Conservation (phyloP, 2,888 invertebrate species). For the Luperina testacea region DNA sequence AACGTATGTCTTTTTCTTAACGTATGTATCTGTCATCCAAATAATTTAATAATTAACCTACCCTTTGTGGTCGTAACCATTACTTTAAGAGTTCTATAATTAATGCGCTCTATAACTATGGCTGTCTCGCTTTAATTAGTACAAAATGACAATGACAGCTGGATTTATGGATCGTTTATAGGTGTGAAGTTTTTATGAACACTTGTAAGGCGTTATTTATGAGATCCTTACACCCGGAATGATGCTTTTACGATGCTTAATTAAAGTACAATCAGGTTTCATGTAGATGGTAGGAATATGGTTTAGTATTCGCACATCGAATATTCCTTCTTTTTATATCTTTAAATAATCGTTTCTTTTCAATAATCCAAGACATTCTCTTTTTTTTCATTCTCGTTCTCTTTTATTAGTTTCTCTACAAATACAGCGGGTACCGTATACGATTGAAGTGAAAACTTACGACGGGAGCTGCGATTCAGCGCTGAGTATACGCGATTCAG, state of each 20-base stretch:
- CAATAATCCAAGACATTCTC: neutral
- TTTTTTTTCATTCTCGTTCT: neutral
- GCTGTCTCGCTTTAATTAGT: slow-evolving; percentile 59
- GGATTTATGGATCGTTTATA: slow-evolving; percentile 56
- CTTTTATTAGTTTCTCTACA: neutral
- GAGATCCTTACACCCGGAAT: slow-evolving; percentile 43
- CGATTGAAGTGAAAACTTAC: neutral
- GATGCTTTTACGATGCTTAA: slow-evolving; percentile 44
- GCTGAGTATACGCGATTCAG: neutral
- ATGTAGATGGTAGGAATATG: slow-evolving; percentile 10
- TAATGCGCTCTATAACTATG: slow-evolving; percentile 51
- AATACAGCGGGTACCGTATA: too few species aligned
- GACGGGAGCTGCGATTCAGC: neutral
- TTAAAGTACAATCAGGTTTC: slow-evolving; percentile 45
- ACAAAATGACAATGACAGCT: slow-evolving; percentile 55
- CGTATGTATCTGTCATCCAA: neutral
- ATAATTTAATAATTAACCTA: slow-evolving; percentile 44
- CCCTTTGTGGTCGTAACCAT: slow-evolving; percentile 44
- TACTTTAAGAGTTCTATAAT: slow-evolving; percentile 52
- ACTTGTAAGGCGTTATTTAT: slow-evolving; percentile 52
- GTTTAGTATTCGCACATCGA: neutral
- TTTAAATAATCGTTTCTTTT: neutral
- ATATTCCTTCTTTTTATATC: neutral
- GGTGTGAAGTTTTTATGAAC: slow-evolving; percentile 64
- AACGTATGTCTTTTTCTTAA: neutral